These are phyloP conservation scores for Phyllotreta cruciferae DNA, from an alignment of 2,888 invertebrate genomes.

Conservation along the genomic window DNA sequence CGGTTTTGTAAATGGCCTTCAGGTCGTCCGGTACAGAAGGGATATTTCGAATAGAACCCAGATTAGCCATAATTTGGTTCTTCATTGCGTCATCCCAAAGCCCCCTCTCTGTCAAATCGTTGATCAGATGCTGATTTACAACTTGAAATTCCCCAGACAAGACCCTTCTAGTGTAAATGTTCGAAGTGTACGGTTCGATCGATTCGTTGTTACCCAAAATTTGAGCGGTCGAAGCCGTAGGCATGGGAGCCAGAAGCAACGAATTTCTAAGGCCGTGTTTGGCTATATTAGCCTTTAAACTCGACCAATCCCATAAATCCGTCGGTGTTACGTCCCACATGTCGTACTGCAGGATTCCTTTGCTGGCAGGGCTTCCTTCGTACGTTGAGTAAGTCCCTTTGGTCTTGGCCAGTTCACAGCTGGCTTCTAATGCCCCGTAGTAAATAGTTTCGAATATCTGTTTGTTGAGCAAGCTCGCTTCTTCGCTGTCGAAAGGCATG, in stretches of 20 bases:
- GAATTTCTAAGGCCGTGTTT: slow-evolving; percentile 93
- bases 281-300: slow-evolving; percentile 82
- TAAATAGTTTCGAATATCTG: slow-evolving; percentile 99
- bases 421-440: slow-evolving; percentile 94
- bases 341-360: slow-evolving; percentile 95
- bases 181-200: slow-evolving; percentile 97
- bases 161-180: slow-evolving; percentile 93
- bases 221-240: slow-evolving; percentile 98
- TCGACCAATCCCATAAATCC: slow-evolving; percentile 88
- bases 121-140: slow-evolving; percentile 94
- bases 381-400: slow-evolving; percentile 91
- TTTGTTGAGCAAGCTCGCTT: slow-evolving; percentile 85
- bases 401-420: slow-evolving; percentile 89
- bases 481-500: slow-evolving; percentile 88
- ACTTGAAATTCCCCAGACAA: slow-evolving; percentile 92
- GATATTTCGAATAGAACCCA: slow-evolving; percentile 93
- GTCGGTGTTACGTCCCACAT: slow-evolving; percentile 95
- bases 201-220: slow-evolving; percentile 99
- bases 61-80: slow-evolving; percentile 87
- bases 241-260: slow-evolving; percentile 92
- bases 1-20: slow-evolving; percentile 91
- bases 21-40: slow-evolving; percentile 84
- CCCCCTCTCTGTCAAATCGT: slow-evolving; percentile 88
- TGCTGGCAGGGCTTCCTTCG: slow-evolving; percentile 85
- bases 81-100: slow-evolving; percentile 97